Conservation (phyloP, 2,797 vertebrate genomes). For the Pipistrellus pipistrellus region DNA sequence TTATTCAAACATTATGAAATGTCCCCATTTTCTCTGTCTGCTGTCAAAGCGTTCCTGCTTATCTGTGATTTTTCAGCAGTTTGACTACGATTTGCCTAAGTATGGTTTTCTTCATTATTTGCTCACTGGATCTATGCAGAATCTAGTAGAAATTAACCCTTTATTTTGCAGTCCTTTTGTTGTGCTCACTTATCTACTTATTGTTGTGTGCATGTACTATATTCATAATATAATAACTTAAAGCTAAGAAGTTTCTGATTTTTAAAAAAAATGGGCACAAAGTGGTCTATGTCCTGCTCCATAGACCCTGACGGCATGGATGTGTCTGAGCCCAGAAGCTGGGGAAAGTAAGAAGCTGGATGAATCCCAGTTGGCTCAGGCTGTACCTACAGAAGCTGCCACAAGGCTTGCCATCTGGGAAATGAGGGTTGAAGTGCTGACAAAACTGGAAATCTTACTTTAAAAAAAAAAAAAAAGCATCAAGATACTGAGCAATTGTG, state of each 20-base stretch:
- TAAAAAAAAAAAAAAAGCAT: not conserved
- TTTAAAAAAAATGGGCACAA: not conserved
- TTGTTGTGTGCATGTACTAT: not conserved
- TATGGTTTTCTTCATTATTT: not conserved
- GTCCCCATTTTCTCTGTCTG: constrained; percentile 29
- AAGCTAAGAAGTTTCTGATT: not conserved
- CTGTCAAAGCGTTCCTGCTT: constrained; percentile 44
- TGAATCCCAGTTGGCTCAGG: not conserved
- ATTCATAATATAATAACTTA: constrained; percentile 39
- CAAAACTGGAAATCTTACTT: constrained; percentile 16
- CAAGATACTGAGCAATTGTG: not conserved
- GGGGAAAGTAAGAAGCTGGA: not conserved
- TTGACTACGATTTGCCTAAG: not conserved
- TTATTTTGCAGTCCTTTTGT: not conserved
- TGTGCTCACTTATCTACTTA: not conserved
- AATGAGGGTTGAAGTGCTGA: constrained; percentile 8
- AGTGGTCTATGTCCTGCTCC: not conserved
- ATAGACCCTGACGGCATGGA: not conserved
- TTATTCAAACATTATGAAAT: constrained; percentile 34
- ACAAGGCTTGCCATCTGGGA: not conserved
- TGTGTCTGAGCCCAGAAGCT: not conserved
- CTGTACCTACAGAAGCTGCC: not conserved
- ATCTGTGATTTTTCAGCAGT: constrained; percentile 16
- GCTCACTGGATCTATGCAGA: not conserved
- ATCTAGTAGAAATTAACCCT: not conserved